Evolutionary conservation across 2,797 vertebrate species (phyloP), one percentile per base, ranked within the genome.

Genomic region (Cheirogaleus major): DNA sequence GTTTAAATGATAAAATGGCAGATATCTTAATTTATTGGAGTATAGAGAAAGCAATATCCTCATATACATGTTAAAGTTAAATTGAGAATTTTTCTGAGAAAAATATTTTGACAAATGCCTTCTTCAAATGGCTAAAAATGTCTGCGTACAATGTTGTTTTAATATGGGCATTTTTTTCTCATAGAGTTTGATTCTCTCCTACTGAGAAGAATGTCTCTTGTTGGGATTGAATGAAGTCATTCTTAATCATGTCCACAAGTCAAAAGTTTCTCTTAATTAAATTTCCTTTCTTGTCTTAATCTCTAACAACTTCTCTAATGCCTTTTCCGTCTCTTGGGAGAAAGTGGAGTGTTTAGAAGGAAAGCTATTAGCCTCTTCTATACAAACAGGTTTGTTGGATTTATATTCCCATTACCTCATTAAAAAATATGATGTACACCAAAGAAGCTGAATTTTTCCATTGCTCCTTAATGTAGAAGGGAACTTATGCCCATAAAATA

Each of bases 1-100:
- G 43, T 75, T 93, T 59, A 92, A 96, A 86, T 93, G 22, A 63
- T 59, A 93, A 13, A 43, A 61, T 96, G 32, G 57, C 50, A 81
- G 2, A 2, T 65, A 7, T 88, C 75, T 93, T 45, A 83, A 93
- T 90, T 90, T 80, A 96, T 67, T 63, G 41, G 20, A 43, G 25
- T 57, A 0, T 48, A 41, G 38, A 96, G 38, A 55, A 88, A 35
- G 9, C 69, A 43, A 57, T 95, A 5, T 89, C 90, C 85, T 93
- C 32, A 15, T 93, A 63, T 89, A 17, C n/a, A 91, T 15, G 25
- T 18, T 63, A 55, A 94, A 87, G 3, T 72, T 84, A 25, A 92
- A 95, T 76, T 98, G 48, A 45, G 3, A 70, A 72, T 30, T 61
- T 67, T 50, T 90, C 48, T 52, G 1, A 22, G 4, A 65, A 70